Evolutionary conservation across 2,113 vertebrate genomes (phyloP).

Genomic region (Hippopotamus amphibius): DNA sequence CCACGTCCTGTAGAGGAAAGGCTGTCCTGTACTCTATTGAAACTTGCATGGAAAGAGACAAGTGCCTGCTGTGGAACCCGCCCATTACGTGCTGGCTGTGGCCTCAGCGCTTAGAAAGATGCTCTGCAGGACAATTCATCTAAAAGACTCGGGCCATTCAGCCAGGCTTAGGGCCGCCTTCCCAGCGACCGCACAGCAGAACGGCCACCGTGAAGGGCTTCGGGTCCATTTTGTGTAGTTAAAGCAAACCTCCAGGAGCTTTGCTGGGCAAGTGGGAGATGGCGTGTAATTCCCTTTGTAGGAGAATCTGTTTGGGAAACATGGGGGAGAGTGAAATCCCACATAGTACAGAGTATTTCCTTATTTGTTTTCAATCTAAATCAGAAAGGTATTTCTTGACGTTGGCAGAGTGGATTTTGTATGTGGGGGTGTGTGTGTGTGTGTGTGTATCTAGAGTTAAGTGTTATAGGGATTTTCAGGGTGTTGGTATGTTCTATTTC

Average conservation of each 20-base stretch:
- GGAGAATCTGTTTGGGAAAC: neutral
- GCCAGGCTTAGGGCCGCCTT: neutral
- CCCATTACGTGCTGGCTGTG: neutral
- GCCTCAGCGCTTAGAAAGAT: neutral
- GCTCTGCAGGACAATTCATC: neutral
- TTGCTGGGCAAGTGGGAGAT: neutral
- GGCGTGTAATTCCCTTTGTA: neutral
- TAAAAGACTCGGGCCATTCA: neutral
- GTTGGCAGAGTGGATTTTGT: neutral
- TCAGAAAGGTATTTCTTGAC: neutral
- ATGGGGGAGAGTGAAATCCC: neutral
- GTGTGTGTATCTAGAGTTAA: neutral
- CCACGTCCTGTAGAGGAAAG: neutral
- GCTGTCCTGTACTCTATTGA: neutral
- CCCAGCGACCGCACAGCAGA: neutral
- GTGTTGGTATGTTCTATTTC: neutral
- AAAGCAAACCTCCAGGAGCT: neutral
- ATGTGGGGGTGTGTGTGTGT: neutral
- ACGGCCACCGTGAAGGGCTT: rapidly evolving
- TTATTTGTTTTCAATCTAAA: neutral
- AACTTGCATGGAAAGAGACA: neutral
- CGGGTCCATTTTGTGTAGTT: neutral
- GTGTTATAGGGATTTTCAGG: neutral
- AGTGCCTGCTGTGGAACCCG: neutral
- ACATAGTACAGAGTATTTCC: rapidly evolving